Percentiles rank a stretch among this genome's conserved stretches.
Conservation (phyloP, 2,888 invertebrate species). For the Erebia palarica region DNA sequence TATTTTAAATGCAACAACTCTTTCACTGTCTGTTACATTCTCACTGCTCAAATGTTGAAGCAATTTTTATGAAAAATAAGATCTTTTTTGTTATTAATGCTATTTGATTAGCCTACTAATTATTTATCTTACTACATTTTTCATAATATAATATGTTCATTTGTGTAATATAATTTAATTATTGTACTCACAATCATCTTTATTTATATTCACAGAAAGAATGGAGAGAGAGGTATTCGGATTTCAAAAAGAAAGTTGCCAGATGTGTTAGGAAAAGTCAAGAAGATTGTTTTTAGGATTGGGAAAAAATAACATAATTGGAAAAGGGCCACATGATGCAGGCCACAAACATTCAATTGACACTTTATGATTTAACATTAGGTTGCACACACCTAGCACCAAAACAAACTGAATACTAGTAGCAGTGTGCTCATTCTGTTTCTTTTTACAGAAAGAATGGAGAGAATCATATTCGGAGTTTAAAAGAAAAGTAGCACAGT, state of each 20-base stretch:
- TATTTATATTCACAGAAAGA: constrained; percentile 91
- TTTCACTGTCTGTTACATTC: no score
- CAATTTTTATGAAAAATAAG: no score
- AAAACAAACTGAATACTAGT: constrained; percentile 68
- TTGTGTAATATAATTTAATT: constrained; percentile 2
- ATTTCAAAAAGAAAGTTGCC: constrained; percentile 99
- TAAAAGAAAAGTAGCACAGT: constrained; percentile 98
- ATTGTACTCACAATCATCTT: constrained; percentile 41
- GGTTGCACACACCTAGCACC: constrained; percentile 53
- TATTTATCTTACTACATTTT: neutral
- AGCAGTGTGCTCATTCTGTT: constrained; percentile 78
- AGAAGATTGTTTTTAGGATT: constrained; percentile 96
- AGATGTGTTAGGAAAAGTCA: constrained; percentile 99
- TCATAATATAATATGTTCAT: constrained; percentile 1
- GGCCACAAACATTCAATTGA: constrained; percentile 44
- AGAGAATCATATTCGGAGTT: constrained; percentile 98
- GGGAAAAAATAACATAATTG: constrained; percentile 62
- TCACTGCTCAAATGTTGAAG: no score
- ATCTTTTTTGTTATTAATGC: no score
- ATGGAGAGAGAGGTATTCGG: constrained; percentile 98
- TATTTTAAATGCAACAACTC: no score
- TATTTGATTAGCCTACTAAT: neutral
- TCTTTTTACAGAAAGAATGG: constrained; percentile 96
- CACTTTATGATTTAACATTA: constrained; percentile 48
- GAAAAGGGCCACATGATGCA: constrained; percentile 69